Percentiles rank a stretch among this genome's conserved stretches.
Evolutionary conservation across 2,888 invertebrate species (phyloP).

Genomic region (Auanema freiburgensis): DNA sequence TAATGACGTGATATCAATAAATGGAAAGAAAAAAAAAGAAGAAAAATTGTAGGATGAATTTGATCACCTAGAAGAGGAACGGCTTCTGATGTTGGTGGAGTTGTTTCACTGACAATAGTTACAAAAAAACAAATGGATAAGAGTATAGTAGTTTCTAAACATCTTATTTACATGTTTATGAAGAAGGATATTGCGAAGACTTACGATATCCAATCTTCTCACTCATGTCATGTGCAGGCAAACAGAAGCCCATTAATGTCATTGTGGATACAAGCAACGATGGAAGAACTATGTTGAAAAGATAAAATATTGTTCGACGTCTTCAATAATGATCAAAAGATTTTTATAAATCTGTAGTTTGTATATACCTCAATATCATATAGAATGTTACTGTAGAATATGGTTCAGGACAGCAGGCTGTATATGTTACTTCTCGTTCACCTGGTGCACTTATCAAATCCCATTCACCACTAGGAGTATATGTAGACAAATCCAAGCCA

Average conservation of each 20-base stretch:
- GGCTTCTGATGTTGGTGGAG: constrained; percentile 86
- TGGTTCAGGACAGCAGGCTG: constrained; percentile 82
- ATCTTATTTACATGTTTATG: not conserved
- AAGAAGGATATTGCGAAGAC: constrained; percentile 8
- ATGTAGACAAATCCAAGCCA: constrained; percentile 52
- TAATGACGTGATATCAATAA: too few species aligned
- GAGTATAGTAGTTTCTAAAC: constrained; percentile 54
- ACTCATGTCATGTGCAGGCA: constrained; percentile 57
- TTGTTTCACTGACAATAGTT: constrained; percentile 94
- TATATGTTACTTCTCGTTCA: constrained; percentile 63
- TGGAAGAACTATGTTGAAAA: constrained; percentile 52
- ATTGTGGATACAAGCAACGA: constrained; percentile 57
- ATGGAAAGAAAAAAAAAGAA: not conserved
- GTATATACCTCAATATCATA: constrained; percentile 37
- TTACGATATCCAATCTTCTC: constrained; percentile 57
- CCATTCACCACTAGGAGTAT: constrained; percentile 57
- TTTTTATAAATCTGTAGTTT: not conserved
- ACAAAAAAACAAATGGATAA: constrained; percentile 96
- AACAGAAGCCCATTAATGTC: constrained; percentile 60
- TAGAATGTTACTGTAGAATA: constrained; percentile 67
- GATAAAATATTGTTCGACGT: constrained; percentile 49
- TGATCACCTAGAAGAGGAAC: constrained; percentile 45
- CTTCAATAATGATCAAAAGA: constrained; percentile 18
- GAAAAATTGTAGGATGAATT: not conserved
- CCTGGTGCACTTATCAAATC: constrained; percentile 61